Percentiles rank a stretch among this genome's conserved stretches.
phyloP scores from a whole-genome alignment of 2,797 vertebrate genomes.

The Prionace glauca region DNA sequence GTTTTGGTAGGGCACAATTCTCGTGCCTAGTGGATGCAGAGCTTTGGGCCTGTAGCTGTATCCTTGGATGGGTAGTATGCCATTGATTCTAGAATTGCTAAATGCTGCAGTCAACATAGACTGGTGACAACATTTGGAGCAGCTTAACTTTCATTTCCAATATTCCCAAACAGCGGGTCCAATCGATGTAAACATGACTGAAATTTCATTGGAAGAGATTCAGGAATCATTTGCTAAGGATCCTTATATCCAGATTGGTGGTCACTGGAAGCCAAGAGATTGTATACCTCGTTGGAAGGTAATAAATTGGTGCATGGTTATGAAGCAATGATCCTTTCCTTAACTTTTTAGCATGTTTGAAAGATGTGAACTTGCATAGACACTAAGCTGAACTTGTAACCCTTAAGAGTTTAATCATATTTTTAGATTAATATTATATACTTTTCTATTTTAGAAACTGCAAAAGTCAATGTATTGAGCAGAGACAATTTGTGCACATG shows the following conservation, averaged over 20 bases:
- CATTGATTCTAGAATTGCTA: not conserved
- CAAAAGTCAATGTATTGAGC: not conserved
- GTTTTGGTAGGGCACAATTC: not conserved
- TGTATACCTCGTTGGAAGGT: conserved; percentile 94
- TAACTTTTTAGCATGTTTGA: not conserved
- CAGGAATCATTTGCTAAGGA: conserved; percentile 69
- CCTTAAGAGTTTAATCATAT: not conserved
- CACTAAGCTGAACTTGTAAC: not conserved
- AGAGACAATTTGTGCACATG: not conserved
- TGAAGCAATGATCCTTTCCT: not conserved
- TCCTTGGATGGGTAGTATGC: not conserved
- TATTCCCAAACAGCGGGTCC: conserved; percentile 66
- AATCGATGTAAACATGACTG: conserved; percentile 85
- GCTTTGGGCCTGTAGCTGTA: not conserved
- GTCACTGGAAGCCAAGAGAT: conserved; percentile 86
- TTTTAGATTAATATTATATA: not conserved
- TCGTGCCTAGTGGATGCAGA: not conserved
- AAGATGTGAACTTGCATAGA: not conserved
- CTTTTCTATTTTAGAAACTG: not conserved
- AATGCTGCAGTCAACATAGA: not conserved
- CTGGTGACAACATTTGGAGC: not conserved
- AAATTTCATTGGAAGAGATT: conserved; percentile 76
- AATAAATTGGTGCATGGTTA: not conserved
- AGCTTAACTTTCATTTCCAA: not conserved
- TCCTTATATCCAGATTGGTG: conserved; percentile 64